A percentile compares a stretch with the other conserved stretches of the same genome.
phyloP scores from a whole-genome alignment of 2,113 vertebrate genomes.

The Syngnathoides biaculeatus region DNA sequence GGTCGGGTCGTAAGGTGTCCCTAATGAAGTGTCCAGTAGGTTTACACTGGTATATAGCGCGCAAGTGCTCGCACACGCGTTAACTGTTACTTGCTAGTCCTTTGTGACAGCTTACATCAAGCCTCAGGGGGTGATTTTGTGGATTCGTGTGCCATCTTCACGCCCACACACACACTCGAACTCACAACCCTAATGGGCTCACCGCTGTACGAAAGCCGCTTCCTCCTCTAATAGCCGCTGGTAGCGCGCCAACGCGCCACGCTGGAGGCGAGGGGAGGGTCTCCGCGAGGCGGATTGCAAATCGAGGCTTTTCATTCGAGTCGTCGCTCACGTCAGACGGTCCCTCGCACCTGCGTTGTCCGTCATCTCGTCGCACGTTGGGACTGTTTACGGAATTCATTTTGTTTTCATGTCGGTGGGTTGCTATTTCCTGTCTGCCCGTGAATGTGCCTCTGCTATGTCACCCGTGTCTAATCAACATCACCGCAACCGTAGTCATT shows the following conservation, averaged over 20 bases:
- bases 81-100: slow-evolving; percentile 51
- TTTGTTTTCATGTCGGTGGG: not conserved
- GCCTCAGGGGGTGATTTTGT: slow-evolving; percentile 39
- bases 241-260: slow-evolving; percentile 2
- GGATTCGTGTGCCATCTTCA: not conserved
- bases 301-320: slow-evolving; percentile 11
- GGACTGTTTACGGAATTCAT: not conserved
- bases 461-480: not conserved
- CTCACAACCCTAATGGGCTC: slow-evolving; percentile 12
- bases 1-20: not conserved
- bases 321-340: slow-evolving; percentile 1
- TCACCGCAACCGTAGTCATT: not conserved
- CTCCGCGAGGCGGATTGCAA: not conserved
- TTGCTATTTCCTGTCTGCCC: not conserved
- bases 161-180: slow-evolving; percentile 17
- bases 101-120: slow-evolving; percentile 51
- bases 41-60: not conserved
- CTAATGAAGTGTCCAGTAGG: too few relatives aligned
- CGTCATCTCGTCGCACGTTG: not conserved
- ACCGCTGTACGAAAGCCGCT: slow-evolving; percentile 9
- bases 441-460: not conserved
- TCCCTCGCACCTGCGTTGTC: not conserved
- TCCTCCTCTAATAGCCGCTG: not conserved
- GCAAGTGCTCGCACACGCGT: slow-evolving; percentile 20
- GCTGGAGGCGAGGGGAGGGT: not conserved